Evolutionary conservation across 2,797 vertebrate genomes (phyloP).

Genomic region (Hyperoplus immaculatus): DNA sequence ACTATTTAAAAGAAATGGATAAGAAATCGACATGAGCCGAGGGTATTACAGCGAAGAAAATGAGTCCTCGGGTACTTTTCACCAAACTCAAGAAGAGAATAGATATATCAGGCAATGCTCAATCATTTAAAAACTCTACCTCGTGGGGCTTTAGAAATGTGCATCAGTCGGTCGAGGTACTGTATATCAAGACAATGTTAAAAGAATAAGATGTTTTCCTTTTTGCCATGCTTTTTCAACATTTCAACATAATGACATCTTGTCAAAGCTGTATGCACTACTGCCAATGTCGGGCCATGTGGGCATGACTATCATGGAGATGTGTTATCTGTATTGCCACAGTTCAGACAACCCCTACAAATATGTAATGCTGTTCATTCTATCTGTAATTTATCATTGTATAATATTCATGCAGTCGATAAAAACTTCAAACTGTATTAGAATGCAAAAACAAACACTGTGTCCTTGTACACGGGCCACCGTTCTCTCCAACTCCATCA

Average conservation of each 20-base stretch:
- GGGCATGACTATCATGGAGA: constrained; percentile 13
- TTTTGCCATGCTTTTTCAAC: constrained; percentile 40
- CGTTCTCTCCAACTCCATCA: constrained; percentile 18
- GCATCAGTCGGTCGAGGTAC: constrained; percentile 37
- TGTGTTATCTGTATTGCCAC: constrained; percentile 35
- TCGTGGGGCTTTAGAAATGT: constrained; percentile 30
- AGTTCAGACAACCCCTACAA: constrained; percentile 10
- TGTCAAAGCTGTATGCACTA: constrained; percentile 25
- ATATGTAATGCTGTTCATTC: constrained; percentile 13
- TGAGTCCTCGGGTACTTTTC: constrained; percentile 8
- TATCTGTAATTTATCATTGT: not conserved
- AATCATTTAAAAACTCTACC: constrained; percentile 42
- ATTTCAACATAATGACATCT: constrained; percentile 43
- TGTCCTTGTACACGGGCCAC: not conserved
- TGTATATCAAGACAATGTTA: constrained; percentile 36
- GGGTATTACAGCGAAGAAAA: constrained; percentile 26
- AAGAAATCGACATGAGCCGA: constrained; percentile 38
- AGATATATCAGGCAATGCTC: constrained; percentile 46
- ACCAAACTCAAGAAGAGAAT: constrained; percentile 10
- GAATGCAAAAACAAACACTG: constrained; percentile 9
- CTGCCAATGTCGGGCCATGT: not conserved
- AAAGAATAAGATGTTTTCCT: constrained; percentile 11
- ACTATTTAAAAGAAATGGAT: constrained; percentile 25
- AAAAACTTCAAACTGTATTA: constrained; percentile 9
- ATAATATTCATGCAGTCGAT: not conserved